Base-by-base conservation (phyloP, 1,140 invertebrate species). In the Solenopsis invicta region DNA sequence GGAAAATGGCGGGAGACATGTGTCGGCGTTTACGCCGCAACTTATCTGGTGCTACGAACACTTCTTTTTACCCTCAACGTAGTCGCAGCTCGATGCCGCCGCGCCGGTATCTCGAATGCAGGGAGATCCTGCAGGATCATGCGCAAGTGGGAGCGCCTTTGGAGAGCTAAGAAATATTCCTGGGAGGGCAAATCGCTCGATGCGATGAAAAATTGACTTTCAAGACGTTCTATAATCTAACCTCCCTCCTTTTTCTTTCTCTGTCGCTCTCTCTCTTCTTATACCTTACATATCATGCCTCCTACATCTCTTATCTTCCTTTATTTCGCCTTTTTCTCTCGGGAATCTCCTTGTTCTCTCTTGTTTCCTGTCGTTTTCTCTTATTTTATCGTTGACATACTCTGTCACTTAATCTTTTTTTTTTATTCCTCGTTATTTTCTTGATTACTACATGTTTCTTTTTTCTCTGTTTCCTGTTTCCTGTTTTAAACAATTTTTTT, bases 141-240 rank as follows among this genome's bases (percentile, higher is more conserved):
- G 80, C 54, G 80, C 80, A 72, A 62, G 69, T 74, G 69, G 69
- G 24, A 84, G 61, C 80, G 69, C 54, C 80, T 74, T 84, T 61
- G 24, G 80, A 62, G 29, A 48, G 54, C 69, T 74, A 61, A 61
- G 67, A 84, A 75, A 84, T 84, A 61, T 75, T 37, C 80, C 80
- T 75, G 80, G 54, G 69, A 84, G 69, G 80, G 69, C 69, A 84
- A 84, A 84, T 84, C 80, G 80, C 2, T 84, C 80, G 80, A 84
- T 84, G 69, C 69, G 80, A 84, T 84, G 80, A 84, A 84, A 84
- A 84, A 84, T 84, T 84, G 80, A 84, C 80, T 84, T 84, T 71
- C 69, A 74, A 82, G 67, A 61, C 80, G 69, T 37, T 75, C 54
- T 48, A 59, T 61, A 74, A 82, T 59, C 80, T 56, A 72, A 82